phyloP scores from a whole-genome alignment of 1,140 invertebrate species.

The Zaprionus davidi region DNA sequence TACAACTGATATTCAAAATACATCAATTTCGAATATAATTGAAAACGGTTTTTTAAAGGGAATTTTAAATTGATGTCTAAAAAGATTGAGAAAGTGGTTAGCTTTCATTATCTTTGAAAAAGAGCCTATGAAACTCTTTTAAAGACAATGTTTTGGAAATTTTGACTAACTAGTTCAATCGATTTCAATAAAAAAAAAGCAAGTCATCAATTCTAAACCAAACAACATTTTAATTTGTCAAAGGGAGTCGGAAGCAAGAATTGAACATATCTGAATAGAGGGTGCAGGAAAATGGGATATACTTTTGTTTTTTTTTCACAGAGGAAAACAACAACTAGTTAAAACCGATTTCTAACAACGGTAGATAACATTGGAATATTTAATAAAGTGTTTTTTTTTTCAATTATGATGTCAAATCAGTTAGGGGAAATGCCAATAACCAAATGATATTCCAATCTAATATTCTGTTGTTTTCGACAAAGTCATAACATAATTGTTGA shows the following conservation, averaged over 20 bases:
- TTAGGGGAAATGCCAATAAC: too few species aligned
- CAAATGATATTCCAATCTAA: not conserved
- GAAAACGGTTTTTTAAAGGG: constrained; percentile 10
- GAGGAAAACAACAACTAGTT: too few species aligned
- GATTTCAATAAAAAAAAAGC: not conserved
- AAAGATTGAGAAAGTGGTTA: not conserved
- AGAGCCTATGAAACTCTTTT: not conserved
- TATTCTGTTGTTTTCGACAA: not conserved
- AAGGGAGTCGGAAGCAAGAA: not conserved
- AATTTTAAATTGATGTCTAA: not conserved
- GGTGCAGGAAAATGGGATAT: not conserved
- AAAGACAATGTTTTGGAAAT: too few species aligned
- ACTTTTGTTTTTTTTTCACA: not conserved
- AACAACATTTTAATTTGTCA: not conserved
- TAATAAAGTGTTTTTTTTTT: too few species aligned
- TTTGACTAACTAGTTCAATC: too few species aligned
- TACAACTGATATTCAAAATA: constrained; percentile 35
- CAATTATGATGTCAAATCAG: too few species aligned
- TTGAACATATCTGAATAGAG: not conserved
- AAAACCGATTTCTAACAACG: too few species aligned
- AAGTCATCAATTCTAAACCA: not conserved
- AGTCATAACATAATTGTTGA: not conserved
- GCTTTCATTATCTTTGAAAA: not conserved
- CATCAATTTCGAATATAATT: constrained; percentile 22
- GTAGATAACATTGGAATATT: too few species aligned